phyloP scores from a whole-genome alignment of 64 coral and sea anemone genomes.

The Stichodactyla mertensii region DNA sequence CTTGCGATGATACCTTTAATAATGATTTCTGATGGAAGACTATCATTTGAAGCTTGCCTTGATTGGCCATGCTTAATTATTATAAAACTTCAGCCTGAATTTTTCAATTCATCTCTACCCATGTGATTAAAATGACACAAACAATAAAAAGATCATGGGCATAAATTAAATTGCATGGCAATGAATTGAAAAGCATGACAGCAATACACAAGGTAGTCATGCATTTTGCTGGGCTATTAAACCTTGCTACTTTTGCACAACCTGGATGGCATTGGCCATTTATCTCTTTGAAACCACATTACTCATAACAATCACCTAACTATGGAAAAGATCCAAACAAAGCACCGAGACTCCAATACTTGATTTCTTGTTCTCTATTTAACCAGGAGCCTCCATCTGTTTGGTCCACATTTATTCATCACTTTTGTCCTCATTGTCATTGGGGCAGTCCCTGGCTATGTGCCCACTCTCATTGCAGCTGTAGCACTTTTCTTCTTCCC shows the following conservation, averaged over 20 bases:
- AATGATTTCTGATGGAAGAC: too few relatives aligned
- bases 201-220: not conserved
- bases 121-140: slow-evolving; percentile 9
- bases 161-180: slow-evolving; percentile 10
- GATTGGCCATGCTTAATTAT: not conserved
- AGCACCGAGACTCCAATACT: slow-evolving; percentile 3
- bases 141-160: slow-evolving; percentile 27
- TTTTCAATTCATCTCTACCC: slow-evolving; percentile 7
- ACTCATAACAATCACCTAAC: slow-evolving; percentile 24
- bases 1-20: too few relatives aligned
- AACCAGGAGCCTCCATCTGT: not conserved
- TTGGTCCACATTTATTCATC: not conserved
- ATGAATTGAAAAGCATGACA: not conserved
- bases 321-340: slow-evolving; percentile 18
- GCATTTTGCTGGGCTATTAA: not conserved
- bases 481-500: slow-evolving; percentile 25
- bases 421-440: not conserved
- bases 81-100: not conserved
- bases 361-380: slow-evolving; percentile 7
- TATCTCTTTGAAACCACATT: slow-evolving; percentile 24
- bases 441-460: slow-evolving; percentile 38
- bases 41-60: not conserved
- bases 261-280: not conserved
- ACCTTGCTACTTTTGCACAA: not conserved
- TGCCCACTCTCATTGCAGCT: slow-evolving; percentile 39